Evolutionary conservation across 2,113 vertebrate genomes (phyloP), one percentile per base, ranked within the genome.

Genomic region (Myotis yumanensis): DNA sequence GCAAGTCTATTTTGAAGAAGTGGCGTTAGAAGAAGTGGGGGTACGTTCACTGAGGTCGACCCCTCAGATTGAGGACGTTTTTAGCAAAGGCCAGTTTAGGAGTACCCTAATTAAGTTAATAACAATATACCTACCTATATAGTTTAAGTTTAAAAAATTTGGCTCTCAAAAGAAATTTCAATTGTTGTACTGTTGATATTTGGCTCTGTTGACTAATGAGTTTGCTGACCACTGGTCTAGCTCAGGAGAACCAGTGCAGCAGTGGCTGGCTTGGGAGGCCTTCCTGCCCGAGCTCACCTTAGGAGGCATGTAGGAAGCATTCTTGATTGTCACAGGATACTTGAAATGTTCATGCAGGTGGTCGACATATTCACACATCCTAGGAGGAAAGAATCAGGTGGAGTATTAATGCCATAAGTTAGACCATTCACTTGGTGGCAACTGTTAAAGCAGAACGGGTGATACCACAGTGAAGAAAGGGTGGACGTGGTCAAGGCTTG

Each of bases 351-450:
- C 98, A 1, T 99, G 99, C 15, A 99, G 98, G 84, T 99, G 99
- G 85, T 99, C 98, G 4, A 99, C 99, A 51, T 98, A 99, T 81
- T 99, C 99, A 79, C 99, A 99, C 98, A 99, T 99, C 97, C 99
- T 99, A 81, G n/a, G n/a, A 75, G 92, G 71, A 89, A 85, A 89
- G 2, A 93, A 66, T 37, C 5, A 54, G 43, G 54, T 64, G n/a
- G 40, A 32, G 40, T 66, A 57, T 32, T n/a, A 25, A 37, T 48
- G 46, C n/a, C 51, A 68, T 5, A 54, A 59, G 18, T 77, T 37
- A 40, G 35, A 12, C 28, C 0, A 28, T 30, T 46, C 11, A 5
- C 11, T 25, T 43, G 25, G 15, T 32, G 35, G 52, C 69, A 76
- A n/a, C 64, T 52, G 1, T n/a, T 43, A 23, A 35, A 37, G 64